Percentiles rank a stretch among this genome's conserved stretches.
phyloP scores from a whole-genome alignment of 35 echinoderm and acorn worm species.

The Eucidaris tribuloides region DNA sequence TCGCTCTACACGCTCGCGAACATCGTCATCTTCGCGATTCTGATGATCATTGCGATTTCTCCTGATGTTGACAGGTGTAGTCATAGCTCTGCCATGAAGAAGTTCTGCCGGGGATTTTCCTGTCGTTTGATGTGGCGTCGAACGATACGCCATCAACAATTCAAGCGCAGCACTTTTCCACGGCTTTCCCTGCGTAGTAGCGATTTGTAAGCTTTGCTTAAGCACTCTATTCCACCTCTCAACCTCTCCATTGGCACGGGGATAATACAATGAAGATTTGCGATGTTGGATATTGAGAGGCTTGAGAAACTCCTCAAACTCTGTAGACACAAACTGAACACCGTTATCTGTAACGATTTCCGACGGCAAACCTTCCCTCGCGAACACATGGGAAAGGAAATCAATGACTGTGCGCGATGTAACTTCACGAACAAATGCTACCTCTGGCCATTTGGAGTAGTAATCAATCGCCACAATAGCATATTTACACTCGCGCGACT shows the following conservation, averaged over 20 bases:
- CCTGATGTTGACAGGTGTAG: conserved; percentile 25
- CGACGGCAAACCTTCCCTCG: conserved; percentile 22
- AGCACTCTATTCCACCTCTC: conserved; percentile 57
- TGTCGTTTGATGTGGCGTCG: conserved; percentile 62
- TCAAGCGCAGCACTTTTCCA: conserved; percentile 47
- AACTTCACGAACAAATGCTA: conserved; percentile 41
- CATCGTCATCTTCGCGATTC: neutral
- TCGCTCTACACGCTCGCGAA: neutral
- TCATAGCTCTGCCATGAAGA: conserved; percentile 29
- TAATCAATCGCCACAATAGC: conserved; percentile 57
- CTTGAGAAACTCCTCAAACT: conserved; percentile 46
- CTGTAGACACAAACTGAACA: conserved; percentile 55
- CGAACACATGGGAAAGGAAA: conserved; percentile 39
- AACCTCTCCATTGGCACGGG: conserved; percentile 54
- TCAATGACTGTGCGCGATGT: conserved; percentile 42
- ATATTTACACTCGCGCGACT: conserved; percentile 49
- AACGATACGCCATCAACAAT: conserved; percentile 44
- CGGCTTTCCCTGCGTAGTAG: neutral
- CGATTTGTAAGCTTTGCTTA: conserved; percentile 32
- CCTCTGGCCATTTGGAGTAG: conserved; percentile 66
- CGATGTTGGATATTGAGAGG: conserved; percentile 42
- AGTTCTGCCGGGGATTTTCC: conserved; percentile 56
- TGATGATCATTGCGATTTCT: neutral
- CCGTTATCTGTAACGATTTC: conserved; percentile 69
- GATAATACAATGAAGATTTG: conserved; percentile 47